phyloP scores from a whole-genome alignment of 2,888 invertebrate species.

The Furcula furcula region DNA sequence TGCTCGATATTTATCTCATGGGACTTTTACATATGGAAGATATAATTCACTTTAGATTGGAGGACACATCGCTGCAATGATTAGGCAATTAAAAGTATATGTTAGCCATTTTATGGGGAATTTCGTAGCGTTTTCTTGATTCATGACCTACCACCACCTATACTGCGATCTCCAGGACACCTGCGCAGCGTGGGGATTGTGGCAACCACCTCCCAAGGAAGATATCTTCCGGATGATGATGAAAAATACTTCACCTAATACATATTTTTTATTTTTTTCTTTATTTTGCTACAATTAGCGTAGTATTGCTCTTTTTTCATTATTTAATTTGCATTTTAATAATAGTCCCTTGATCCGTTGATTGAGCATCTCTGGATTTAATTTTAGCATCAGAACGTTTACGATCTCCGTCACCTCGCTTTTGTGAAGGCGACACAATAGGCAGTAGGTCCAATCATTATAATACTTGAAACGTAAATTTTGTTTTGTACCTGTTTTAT shows the following conservation, averaged over 20 bases:
- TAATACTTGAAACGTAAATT: no score
- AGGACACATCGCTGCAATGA: slow-evolving; percentile 5
- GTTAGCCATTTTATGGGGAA: no score
- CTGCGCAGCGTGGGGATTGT: no score
- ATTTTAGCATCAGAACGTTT: slow-evolving; percentile 55
- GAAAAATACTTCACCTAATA: no score
- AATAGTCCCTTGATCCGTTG: slow-evolving; percentile 19
- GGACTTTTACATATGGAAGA: slow-evolving; percentile 2
- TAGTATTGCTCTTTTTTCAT: no score
- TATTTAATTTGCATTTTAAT: slow-evolving; percentile 12
- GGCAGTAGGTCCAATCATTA: slow-evolving; percentile 19
- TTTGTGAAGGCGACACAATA: slow-evolving; percentile 49
- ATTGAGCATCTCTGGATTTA: slow-evolving; percentile 48
- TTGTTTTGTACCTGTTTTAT: no score
- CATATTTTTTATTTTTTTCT: no score
- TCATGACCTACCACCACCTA: no score
- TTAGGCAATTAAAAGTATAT: neutral
- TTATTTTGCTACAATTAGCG: neutral
- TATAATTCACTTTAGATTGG: slow-evolving; percentile 1
- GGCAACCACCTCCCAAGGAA: no score
- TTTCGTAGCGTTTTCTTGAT: no score
- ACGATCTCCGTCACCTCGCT: slow-evolving; percentile 57
- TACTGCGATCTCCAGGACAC: no score
- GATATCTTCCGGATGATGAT: no score
- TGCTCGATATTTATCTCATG: slow-evolving; percentile 8